Base-by-base conservation (phyloP, 2,113 vertebrate species). In the Limnothrissa miodon region DNA sequence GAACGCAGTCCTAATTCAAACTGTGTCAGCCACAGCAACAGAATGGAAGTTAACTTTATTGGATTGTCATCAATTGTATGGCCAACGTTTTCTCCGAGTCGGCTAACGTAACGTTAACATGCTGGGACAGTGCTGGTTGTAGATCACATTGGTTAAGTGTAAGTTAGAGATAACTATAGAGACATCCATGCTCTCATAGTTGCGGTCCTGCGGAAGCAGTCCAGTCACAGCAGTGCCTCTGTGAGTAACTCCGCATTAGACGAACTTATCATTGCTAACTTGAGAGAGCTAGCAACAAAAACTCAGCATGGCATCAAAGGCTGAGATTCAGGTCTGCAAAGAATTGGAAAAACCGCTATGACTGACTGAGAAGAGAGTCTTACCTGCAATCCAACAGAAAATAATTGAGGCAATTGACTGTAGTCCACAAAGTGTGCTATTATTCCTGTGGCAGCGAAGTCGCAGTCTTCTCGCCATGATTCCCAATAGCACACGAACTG, bases 381-480 rank as follows among this genome's bases (percentile, higher is more conserved):
- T 88, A 95, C 94, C 90, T 39, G 87, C 84, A 15, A 91, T 81
- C 87, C 91, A 90, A 84, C 66, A 87, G 0, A 94, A n/a, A 83
- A 90, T 62, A 80, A 94, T 80, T 6, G 92, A 84, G 2, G 87
- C 78, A 1, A 88, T 82, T 83, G 91, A 82, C 85, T 82, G 86
- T 86, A 87, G 85, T 86, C 90, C 86, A 83, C 48, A 46, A 39
- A 88, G 46, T 25, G 85, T 56, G 82, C 53, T 90, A 90, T 87
- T 86, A 74, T 33, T 74, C 85, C 83, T 46, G 62, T 78, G 82
- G 66, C 66, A 74, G 51, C 83, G n/a, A 62, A 62, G 85, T 44
- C 81, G 70, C 25, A 86, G 25, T 90, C 86, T 83, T 74, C 82
- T 84, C 87, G 92, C 93, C 94, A 95, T 95, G 91, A 48, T 88